Evolutionary conservation across 1,140 invertebrate species (phyloP).

Genomic region (Caerostris extrusa): DNA sequence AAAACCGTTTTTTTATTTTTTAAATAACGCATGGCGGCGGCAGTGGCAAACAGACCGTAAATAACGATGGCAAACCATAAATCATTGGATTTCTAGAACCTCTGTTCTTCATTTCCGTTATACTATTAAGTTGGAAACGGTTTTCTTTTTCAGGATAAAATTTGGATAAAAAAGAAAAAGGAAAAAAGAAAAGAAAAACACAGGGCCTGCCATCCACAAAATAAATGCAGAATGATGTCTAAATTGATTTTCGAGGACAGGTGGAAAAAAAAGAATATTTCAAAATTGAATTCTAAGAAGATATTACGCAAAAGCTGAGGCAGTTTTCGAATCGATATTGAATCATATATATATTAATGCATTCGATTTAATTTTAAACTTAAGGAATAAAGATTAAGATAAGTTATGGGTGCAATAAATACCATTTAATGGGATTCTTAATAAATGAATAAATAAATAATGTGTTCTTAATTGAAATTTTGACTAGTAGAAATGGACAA

Average conservation of each 20-base stretch:
- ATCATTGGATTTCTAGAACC: constrained; percentile 30
- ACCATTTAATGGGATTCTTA: too few species aligned
- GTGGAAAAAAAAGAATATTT: not conserved
- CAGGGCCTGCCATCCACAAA: not conserved
- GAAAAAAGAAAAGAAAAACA: not conserved
- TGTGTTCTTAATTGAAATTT: too few species aligned
- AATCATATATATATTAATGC: not conserved
- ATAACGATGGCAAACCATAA: constrained; percentile 35
- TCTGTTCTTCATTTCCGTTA: constrained; percentile 42
- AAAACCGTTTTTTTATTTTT: too few species aligned
- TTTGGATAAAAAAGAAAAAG: not conserved
- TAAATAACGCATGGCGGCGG: too few species aligned
- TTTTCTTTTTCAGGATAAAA: not conserved
- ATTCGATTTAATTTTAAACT: too few species aligned
- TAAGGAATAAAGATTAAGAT: too few species aligned
- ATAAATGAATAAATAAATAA: too few species aligned
- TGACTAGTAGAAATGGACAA: too few species aligned
- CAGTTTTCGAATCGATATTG: not conserved
- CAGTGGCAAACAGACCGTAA: constrained; percentile 22
- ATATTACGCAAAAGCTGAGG: not conserved
- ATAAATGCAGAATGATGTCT: not conserved
- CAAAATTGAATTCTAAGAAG: not conserved
- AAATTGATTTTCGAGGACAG: not conserved
- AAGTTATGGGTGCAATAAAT: too few species aligned
- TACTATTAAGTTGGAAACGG: constrained; percentile 23